These are phyloP conservation scores for Dicerorhinus sumatrensis DNA, from an alignment of 2,113 vertebrate species.

Conservation along the genomic window DNA sequence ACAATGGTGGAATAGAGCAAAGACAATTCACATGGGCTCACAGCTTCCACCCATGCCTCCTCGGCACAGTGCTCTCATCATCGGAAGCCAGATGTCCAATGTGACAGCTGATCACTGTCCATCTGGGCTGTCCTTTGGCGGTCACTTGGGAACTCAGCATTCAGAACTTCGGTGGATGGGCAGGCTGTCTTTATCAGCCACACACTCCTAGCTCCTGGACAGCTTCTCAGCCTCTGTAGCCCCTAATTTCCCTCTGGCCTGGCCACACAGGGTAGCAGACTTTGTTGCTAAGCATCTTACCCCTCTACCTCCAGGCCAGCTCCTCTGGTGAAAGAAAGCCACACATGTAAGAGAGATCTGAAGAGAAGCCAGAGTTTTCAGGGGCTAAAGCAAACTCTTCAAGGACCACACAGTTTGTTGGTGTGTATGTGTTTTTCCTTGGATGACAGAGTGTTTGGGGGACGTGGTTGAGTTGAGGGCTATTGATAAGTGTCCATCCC, in stretches of 20 bases:
- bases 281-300: not conserved
- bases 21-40: not conserved
- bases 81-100: not conserved
- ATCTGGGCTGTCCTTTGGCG: not conserved
- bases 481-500: not conserved
- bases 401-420: rapidly evolving
- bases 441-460: not conserved
- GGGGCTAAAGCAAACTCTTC: not conserved
- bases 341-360: not conserved
- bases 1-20: not conserved
- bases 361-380: not conserved
- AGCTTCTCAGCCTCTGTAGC: not conserved
- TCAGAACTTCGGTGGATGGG: not conserved
- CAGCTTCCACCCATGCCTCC: not conserved
- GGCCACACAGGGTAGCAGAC: not conserved
- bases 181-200: not conserved
- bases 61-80: not conserved
- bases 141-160: not conserved
- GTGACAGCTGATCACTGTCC: not conserved
- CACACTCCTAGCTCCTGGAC: not conserved
- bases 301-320: not conserved
- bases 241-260: not conserved
- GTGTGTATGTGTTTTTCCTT: not conserved
- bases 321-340: not conserved
- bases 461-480: not conserved